phyloP scores from a whole-genome alignment of 2,888 invertebrate species.

The Lingula anatina region DNA sequence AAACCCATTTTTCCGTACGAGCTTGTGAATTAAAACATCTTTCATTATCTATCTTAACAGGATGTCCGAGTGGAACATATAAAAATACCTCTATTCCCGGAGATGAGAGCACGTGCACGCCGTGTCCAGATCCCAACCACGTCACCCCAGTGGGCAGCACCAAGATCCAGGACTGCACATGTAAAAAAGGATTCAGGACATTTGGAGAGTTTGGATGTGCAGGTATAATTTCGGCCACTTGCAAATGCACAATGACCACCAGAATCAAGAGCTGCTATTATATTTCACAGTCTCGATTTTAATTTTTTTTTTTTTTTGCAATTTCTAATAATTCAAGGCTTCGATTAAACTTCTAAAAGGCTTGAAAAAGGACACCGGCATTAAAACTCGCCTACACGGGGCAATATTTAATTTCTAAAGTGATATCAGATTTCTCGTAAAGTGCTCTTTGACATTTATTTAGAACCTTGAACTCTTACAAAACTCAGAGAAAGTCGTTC shows the following conservation, averaged over 20 bases:
- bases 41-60: slow-evolving; percentile 53
- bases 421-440: too few species aligned
- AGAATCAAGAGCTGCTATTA: background rate
- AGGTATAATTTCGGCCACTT: slow-evolving; percentile 51
- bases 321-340: too few species aligned
- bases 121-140: slow-evolving; percentile 65
- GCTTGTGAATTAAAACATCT: too few species aligned
- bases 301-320: slow-evolving; percentile 12
- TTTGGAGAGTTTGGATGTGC: slow-evolving; percentile 56
- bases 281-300: too few species aligned
- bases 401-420: too few species aligned
- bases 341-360: too few species aligned
- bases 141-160: slow-evolving; percentile 59
- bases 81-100: slow-evolving; percentile 55
- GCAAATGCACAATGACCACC: background rate
- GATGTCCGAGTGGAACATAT: slow-evolving; percentile 64
- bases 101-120: slow-evolving; percentile 55
- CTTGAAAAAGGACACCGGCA: too few species aligned
- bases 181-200: slow-evolving; percentile 60
- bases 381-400: too few species aligned
- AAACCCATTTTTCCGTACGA: too few species aligned
- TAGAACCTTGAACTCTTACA: too few species aligned
- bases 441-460: too few species aligned
- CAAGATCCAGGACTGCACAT: slow-evolving; percentile 58
- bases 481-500: too few species aligned